phyloP scores from a whole-genome alignment of 1,140 invertebrate genomes.

The Caenorhabditis tropicalis region DNA sequence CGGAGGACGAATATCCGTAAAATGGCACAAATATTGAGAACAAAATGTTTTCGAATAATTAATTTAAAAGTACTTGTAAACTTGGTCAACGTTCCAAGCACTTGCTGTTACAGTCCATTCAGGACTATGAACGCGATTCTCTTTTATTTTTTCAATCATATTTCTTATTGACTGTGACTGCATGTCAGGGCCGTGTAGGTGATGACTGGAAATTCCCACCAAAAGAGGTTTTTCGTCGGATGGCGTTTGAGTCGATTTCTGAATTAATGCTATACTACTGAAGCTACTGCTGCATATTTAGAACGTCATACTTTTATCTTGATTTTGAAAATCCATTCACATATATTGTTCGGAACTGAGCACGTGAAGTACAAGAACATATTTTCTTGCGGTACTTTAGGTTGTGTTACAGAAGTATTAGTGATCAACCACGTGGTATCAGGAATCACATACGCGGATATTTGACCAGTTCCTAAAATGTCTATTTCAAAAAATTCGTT shows the following conservation, averaged over 20 bases:
- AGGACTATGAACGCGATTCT: constrained; percentile 31
- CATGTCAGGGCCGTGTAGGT: constrained; percentile 55
- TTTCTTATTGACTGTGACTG: constrained; percentile 45
- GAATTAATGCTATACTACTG: background rate
- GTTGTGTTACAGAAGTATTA: constrained; percentile 31
- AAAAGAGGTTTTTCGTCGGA: constrained; percentile 45
- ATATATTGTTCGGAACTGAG: constrained; percentile 38
- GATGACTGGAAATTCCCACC: constrained; percentile 46
- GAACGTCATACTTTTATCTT: background rate
- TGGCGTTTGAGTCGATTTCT: constrained; percentile 31
- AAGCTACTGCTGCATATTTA: background rate
- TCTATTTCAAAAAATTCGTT: background rate
- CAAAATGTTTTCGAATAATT: background rate
- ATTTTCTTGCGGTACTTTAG: constrained; percentile 35
- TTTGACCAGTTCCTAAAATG: constrained; percentile 56
- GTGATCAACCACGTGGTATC: constrained; percentile 41
- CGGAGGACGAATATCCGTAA: no score
- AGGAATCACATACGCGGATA: constrained; percentile 50
- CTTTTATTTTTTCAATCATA: constrained; percentile 42
- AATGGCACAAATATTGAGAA: background rate
- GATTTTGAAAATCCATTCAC: constrained; percentile 55
- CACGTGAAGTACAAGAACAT: constrained; percentile 50
- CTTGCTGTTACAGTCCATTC: constrained; percentile 53
- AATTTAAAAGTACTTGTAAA: constrained; percentile 51
- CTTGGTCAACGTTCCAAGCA: constrained; percentile 54